phyloP scores from a whole-genome alignment of 1,140 invertebrate species.

The Atta texana region DNA sequence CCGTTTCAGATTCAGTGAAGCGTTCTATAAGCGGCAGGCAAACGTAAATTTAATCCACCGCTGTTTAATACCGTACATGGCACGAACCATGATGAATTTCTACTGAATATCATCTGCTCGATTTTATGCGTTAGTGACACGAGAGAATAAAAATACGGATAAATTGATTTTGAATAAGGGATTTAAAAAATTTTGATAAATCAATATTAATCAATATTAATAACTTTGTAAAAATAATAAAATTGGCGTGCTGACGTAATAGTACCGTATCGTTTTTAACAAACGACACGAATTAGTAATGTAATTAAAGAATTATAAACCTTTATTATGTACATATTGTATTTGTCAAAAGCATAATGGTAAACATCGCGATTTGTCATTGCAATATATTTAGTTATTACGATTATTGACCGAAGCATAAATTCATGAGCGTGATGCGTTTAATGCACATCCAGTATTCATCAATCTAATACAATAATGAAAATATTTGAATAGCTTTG shows the following conservation, averaged over 20 bases:
- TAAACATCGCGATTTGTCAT: slow-evolving; percentile 6
- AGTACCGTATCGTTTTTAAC: slow-evolving; percentile 5
- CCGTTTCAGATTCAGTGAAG: slow-evolving; percentile 1
- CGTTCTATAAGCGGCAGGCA: slow-evolving; percentile 17
- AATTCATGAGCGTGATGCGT: slow-evolving; percentile 14
- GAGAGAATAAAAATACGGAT: not conserved
- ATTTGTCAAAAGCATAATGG: not conserved
- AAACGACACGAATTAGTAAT: not conserved
- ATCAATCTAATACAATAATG: slow-evolving; percentile 13
- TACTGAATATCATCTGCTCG: slow-evolving; percentile 30
- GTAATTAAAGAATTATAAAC: slow-evolving; percentile 3
- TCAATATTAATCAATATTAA: not conserved
- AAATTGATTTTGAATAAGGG: slow-evolving; percentile 5
- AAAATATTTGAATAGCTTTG: slow-evolving; percentile 23
- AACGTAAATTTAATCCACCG: slow-evolving; percentile 37
- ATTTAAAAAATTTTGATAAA: not conserved
- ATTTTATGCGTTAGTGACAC: slow-evolving; percentile 8
- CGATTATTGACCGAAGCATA: not conserved
- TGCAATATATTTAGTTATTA: slow-evolving; percentile 19
- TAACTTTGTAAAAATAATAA: slow-evolving; percentile 4
- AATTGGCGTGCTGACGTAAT: not conserved
- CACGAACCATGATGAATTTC: slow-evolving; percentile 19
- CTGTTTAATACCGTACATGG: slow-evolving; percentile 30
- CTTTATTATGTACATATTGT: not conserved
- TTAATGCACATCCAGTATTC: not conserved